Evolutionary conservation across 2,888 invertebrate genomes (phyloP).

Genomic region (Cataglyphis rosenhaueri): DNA sequence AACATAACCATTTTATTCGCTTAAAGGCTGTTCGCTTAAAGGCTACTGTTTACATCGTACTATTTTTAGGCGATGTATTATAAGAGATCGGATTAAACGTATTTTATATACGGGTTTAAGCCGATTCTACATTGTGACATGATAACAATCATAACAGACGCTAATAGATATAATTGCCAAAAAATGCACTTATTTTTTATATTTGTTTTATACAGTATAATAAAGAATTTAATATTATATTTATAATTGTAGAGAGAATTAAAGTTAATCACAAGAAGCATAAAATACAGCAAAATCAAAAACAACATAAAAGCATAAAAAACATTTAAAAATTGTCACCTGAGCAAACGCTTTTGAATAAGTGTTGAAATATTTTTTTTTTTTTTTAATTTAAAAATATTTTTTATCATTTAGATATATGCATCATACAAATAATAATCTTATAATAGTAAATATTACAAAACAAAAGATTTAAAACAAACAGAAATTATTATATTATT

Average conservation of each 20-base stretch:
- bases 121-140: slow-evolving; percentile 1
- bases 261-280: background rate
- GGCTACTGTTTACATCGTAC: slow-evolving; percentile 39
- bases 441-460: background rate
- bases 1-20: slow-evolving; percentile 43
- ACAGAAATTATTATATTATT: background rate
- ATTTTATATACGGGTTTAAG: background rate
- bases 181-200: slow-evolving; percentile 21
- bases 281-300: background rate
- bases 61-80: slow-evolving; percentile 45
- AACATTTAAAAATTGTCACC: background rate
- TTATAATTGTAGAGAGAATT: slow-evolving; percentile 6
- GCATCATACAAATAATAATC: background rate
- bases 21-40: slow-evolving; percentile 39
- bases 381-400: no score
- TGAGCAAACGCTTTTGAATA: background rate
- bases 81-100: slow-evolving; percentile 35
- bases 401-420: background rate
- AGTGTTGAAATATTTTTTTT: background rate
- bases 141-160: background rate
- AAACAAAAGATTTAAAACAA: background rate
- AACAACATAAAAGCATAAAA: background rate
- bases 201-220: background rate
- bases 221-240: background rate
- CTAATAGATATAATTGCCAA: slow-evolving; percentile 12